These are phyloP conservation scores for Leucozona laternaria DNA, from an alignment of 2,888 invertebrate species.

Conservation along the genomic window DNA sequence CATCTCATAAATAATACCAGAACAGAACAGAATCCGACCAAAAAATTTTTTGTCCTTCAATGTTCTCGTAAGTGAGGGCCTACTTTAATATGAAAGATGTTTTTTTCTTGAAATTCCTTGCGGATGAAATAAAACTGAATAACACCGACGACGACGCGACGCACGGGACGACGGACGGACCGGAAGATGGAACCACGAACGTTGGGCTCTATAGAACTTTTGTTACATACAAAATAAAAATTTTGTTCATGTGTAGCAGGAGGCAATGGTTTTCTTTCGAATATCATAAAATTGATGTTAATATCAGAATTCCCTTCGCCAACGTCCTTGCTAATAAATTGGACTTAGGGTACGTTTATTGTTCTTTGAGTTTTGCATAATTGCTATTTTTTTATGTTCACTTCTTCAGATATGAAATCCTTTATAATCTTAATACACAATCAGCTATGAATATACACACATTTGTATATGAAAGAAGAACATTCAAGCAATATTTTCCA, in stretches of 20 bases:
- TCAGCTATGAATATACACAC: no score
- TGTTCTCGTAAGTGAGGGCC: slow-evolving; percentile 11
- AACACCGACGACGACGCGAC: background rate
- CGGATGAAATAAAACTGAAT: slow-evolving; percentile 24
- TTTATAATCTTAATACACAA: slow-evolving; percentile 6
- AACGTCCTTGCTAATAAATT: slow-evolving; percentile 23
- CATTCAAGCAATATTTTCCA: background rate
- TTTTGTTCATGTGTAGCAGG: background rate
- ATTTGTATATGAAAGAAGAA: background rate
- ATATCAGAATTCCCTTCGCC: slow-evolving; percentile 19
- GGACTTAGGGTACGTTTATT: slow-evolving; percentile 13
- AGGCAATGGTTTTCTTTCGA: slow-evolving; percentile 2
- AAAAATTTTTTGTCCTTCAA: background rate
- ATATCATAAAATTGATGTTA: slow-evolving; percentile 37
- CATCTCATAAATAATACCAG: slow-evolving; percentile 39
- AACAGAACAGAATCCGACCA: background rate
- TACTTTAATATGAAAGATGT: slow-evolving; percentile 10
- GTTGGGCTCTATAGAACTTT: background rate
- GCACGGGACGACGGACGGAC: background rate
- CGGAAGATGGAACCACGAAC: no score
- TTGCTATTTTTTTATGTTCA: background rate
- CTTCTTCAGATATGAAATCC: background rate
- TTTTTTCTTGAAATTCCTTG: slow-evolving; percentile 29
- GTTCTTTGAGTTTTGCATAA: slow-evolving; percentile 17
- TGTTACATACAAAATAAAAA: background rate